Conservation (phyloP, 2,113 vertebrate genomes). For the Tragelaphus imberbis region DNA sequence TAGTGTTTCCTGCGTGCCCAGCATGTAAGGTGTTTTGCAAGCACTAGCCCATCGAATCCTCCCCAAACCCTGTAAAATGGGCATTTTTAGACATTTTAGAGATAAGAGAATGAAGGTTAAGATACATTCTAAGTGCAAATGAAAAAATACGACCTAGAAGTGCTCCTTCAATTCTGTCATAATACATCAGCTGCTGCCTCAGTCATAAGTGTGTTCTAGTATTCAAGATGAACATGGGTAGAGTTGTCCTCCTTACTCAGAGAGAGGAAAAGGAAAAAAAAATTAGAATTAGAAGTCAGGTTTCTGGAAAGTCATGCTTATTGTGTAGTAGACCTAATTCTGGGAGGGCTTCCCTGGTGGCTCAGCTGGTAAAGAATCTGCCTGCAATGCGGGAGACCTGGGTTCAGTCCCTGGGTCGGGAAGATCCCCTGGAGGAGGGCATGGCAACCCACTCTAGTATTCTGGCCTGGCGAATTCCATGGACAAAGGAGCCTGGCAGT, state of each 20-base stretch:
- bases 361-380: neutral
- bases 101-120: neutral
- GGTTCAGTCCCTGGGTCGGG: neutral
- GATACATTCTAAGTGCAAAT: neutral
- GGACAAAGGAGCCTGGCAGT: neutral
- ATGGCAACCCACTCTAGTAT: neutral
- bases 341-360: neutral
- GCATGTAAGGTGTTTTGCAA: neutral
- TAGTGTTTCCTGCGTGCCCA: neutral
- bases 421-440: neutral
- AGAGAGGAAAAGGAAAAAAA: neutral
- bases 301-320: neutral
- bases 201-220: neutral
- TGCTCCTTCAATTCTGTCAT: neutral
- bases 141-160: neutral
- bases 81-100: neutral
- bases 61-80: neutral
- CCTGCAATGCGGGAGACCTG: neutral
- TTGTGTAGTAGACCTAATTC: neutral
- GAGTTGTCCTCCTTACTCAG: neutral
- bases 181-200: neutral
- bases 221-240: neutral
- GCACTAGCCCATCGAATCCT: neutral
- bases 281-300: neutral
- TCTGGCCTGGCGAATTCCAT: neutral